Evolutionary conservation across 2,888 invertebrate genomes (phyloP), one percentile per base, ranked within the genome.

Genomic region (Himalopsyche tibetana): DNA sequence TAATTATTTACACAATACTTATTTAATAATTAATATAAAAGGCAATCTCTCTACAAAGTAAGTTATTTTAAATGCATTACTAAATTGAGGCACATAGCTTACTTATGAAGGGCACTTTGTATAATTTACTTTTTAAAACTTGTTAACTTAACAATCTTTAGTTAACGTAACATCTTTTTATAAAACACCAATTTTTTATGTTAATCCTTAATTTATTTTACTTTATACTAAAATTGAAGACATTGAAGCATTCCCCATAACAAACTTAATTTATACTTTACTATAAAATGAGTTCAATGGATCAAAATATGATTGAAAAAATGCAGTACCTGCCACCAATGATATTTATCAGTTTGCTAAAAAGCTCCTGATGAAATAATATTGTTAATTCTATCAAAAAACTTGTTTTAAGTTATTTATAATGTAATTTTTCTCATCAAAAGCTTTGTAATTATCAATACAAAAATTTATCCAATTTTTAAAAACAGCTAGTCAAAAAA

Each of bases 51-150:
- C 74, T 74, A 74, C 38, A 38, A 51, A 51, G 51, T 15, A 51
- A 51, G 51, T 51, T 51, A 51, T 74, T 15, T 74, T 74, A 74
- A 74, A 74, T 74, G 74, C 74, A 74, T 74, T 74, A 36, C 74
- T 74, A 36, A 38, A 74, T 74, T 74, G 74, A 74, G 74, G 74
- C 74, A 74, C 74, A 74, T 74, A 36, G 36, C 74, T 74, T 74
- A 74, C 74, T 74, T 15, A 74, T 38, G 74, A 74, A 74, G 74
- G 74, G 74, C 74, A 74, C 74, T 74, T 74, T 74, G 74, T 74
- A 74, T 74, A 74, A 36, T 63, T 63, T 63, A 63, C 15, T 74
- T 74, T 36, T 38, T 38, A 36, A 74, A 36, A 38, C 12, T 51
- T 12, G 4, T 36, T 74, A 74, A 74, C 15, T 12, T 28, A 19